These are phyloP conservation scores for Plutomurus gul DNA, from an alignment of 1,140 invertebrate genomes.

Conservation along the genomic window DNA sequence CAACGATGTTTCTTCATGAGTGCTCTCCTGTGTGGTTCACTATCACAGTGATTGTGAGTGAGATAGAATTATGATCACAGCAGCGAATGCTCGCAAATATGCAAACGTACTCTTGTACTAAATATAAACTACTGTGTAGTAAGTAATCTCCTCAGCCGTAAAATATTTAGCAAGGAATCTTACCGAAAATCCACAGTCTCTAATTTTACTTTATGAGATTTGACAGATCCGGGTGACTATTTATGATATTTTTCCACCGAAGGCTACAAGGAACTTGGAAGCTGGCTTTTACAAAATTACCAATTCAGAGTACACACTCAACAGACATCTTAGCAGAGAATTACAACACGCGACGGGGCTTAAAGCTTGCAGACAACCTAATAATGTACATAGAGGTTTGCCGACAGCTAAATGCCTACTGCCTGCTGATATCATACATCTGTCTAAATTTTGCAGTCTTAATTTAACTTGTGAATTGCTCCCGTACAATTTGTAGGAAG, in stretches of 20 bases:
- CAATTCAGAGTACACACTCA: no score
- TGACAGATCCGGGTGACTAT: neutral
- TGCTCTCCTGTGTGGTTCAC: no score
- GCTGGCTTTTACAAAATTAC: no score
- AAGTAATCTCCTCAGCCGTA: neutral
- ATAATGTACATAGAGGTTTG: neutral
- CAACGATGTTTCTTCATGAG: neutral
- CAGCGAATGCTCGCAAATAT: no score
- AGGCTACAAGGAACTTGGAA: neutral
- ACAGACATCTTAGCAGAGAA: no score
- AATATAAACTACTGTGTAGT: no score
- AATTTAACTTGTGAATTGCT: conserved; percentile 7
- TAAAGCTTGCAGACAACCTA: neutral
- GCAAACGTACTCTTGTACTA: no score
- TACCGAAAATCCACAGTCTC: neutral
- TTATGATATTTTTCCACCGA: conserved; percentile 10
- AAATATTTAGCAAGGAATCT: no score
- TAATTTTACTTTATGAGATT: conserved; percentile 18
- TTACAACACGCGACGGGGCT: no score
- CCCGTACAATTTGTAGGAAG: no score
- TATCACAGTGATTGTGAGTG: no score
- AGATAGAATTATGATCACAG: no score
- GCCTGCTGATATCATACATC: neutral
- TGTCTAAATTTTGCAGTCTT: neutral
- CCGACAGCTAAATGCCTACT: neutral